A percentile compares a stretch with the other conserved stretches of the same genome.
phyloP scores from a whole-genome alignment of 1,140 invertebrate species.

The Papilio xuthus region DNA sequence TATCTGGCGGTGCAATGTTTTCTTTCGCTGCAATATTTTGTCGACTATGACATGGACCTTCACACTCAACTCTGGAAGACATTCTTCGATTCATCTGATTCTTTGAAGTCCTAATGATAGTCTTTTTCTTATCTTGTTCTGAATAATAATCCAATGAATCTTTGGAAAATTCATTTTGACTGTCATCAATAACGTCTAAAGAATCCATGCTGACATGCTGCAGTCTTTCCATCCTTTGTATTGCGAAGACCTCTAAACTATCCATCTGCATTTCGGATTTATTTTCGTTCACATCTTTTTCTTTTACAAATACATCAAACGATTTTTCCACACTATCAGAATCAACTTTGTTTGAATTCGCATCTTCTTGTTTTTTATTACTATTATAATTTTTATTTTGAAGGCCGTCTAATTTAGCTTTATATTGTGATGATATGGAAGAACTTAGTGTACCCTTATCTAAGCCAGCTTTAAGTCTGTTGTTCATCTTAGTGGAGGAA shows the following conservation, averaged over 20 bases:
- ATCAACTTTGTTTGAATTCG: conserved; percentile 70
- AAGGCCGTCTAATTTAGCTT: conserved; percentile 79
- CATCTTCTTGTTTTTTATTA: conserved; percentile 68
- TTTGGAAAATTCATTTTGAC: conserved; percentile 73
- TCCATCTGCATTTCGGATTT: conserved; percentile 83
- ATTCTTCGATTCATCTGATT: conserved; percentile 61
- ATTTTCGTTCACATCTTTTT: conserved; percentile 83
- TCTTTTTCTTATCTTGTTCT: conserved; percentile 66
- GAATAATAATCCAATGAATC: conserved; percentile 77
- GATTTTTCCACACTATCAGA: conserved; percentile 77
- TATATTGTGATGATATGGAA: conserved; percentile 77
- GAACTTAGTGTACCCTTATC: conserved; percentile 73
- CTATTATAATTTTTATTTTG: conserved; percentile 76
- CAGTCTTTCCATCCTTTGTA: conserved; percentile 77
- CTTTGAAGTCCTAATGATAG: conserved; percentile 58
- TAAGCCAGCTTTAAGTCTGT: conserved; percentile 71
- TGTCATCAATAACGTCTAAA: conserved; percentile 77
- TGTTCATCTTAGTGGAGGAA: conserved; percentile 79
- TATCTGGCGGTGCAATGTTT: conserved; percentile 66
- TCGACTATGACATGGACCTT: conserved; percentile 58
- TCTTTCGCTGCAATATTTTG: conserved; percentile 73
- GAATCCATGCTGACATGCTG: conserved; percentile 80
- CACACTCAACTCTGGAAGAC: conserved; percentile 52
- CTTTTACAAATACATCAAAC: conserved; percentile 83
- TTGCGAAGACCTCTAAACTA: conserved; percentile 82